Conservation (phyloP, 2,113 vertebrate species). For the Dipodomys spectabilis region DNA sequence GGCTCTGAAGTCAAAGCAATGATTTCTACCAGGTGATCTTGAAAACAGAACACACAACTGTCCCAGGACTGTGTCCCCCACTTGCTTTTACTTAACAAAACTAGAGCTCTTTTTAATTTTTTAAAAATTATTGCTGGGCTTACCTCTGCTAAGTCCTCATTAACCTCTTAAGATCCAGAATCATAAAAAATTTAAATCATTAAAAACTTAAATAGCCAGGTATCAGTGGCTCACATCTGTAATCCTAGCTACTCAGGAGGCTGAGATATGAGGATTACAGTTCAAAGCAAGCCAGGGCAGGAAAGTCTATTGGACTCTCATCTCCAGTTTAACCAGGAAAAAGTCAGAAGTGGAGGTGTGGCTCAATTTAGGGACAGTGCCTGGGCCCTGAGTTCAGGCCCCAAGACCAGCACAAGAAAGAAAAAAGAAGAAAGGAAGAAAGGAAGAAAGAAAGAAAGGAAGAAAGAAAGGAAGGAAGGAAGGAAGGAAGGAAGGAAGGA, state of each 20-base stretch:
- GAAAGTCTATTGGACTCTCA: too few species aligned
- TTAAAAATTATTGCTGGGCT: constrained; percentile 60
- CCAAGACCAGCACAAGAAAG: too few species aligned
- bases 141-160: constrained; percentile 45
- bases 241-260: background rate
- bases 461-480: too few species aligned
- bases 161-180: constrained; percentile 53
- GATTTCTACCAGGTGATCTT: constrained; percentile 73
- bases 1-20: constrained; percentile 79
- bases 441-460: too few species aligned
- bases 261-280: background rate
- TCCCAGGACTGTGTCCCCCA: constrained; percentile 48
- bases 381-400: too few species aligned
- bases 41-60: constrained; percentile 40
- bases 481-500: too few species aligned
- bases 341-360: too few species aligned
- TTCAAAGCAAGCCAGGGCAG: too few species aligned
- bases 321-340: too few species aligned
- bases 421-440: too few species aligned
- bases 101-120: constrained; percentile 21
- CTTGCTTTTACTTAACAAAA: constrained; percentile 72
- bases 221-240: background rate
- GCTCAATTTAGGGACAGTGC: too few species aligned
- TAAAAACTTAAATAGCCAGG: constrained; percentile 53
- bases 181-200: constrained; percentile 73